Conservation (phyloP, 1,140 invertebrate genomes). For the Drosophila pseudoobscura region DNA sequence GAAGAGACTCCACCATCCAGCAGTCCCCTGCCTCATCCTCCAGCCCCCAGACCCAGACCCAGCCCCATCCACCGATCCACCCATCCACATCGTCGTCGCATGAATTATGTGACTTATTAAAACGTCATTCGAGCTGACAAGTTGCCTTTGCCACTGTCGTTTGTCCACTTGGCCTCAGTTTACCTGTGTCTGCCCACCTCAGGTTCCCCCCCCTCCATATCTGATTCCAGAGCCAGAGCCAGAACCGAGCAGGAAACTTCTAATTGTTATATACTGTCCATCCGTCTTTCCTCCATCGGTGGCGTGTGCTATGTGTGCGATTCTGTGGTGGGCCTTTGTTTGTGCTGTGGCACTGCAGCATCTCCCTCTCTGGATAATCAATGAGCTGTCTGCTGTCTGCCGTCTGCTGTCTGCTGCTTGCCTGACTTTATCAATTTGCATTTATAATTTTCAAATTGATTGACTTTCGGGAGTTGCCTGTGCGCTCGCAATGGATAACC, state of each 20-base stretch:
- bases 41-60: neutral
- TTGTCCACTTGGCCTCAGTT: conserved; percentile 21
- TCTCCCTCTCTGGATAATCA: conserved; percentile 37
- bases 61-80: conserved; percentile 20
- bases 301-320: conserved; percentile 2
- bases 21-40: neutral
- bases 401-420: conserved; percentile 15
- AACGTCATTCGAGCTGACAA: conserved; percentile 80
- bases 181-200: neutral
- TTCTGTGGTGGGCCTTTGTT: conserved; percentile 38
- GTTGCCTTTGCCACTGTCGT: conserved; percentile 71
- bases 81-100: conserved; percentile 38
- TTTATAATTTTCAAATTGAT: conserved; percentile 64
- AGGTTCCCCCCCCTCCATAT: neutral
- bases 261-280: conserved; percentile 67
- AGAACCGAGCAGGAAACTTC: conserved; percentile 57
- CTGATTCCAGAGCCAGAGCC: conserved; percentile 12
- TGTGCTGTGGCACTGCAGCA: conserved; percentile 27
- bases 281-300: conserved; percentile 27
- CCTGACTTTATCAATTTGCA: conserved; percentile 60
- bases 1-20: neutral
- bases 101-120: conserved; percentile 82
- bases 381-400: conserved; percentile 34
- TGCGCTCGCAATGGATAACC: conserved; percentile 3
- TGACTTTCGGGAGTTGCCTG: conserved; percentile 24